A percentile compares a stretch with the other conserved stretches of the same genome.
Conservation (phyloP, 37 sponge, comb jelly and placozoan species). For the Lycopodina hypogea region DNA sequence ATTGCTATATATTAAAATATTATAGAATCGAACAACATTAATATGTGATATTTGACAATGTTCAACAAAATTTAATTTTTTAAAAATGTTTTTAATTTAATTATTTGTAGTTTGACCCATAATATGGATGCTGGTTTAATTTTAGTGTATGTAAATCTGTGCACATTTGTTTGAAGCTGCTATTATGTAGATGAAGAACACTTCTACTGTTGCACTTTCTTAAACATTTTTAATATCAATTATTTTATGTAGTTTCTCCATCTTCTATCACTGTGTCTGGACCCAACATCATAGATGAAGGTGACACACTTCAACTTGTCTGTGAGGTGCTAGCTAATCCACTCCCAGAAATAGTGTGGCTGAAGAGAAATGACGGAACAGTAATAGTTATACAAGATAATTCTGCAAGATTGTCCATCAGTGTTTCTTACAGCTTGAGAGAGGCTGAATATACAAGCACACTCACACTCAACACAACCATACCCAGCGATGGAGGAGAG, state of each 20-base stretch:
- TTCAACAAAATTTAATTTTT: too few species aligned
- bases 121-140: too few species aligned
- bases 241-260: not conserved
- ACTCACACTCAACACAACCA: not conserved
- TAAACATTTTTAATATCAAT: too few species aligned
- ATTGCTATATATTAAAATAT: too few species aligned
- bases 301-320: not conserved
- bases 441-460: not conserved
- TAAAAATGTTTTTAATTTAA: too few species aligned
- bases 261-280: not conserved
- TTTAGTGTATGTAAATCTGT: too few species aligned
- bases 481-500: slow-evolving; percentile 6
- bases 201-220: too few species aligned
- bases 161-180: too few species aligned
- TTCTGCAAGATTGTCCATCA: not conserved
- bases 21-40: too few species aligned
- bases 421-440: not conserved
- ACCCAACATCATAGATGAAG: not conserved
- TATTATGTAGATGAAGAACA: too few species aligned
- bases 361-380: not conserved
- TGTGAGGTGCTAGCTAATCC: slow-evolving; percentile 16
- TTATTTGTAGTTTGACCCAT: too few species aligned
- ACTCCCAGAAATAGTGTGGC: not conserved
- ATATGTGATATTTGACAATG: too few species aligned
- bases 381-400: not conserved